Conservation (phyloP, 2,888 invertebrate species). For the Electrophaes corylata region DNA sequence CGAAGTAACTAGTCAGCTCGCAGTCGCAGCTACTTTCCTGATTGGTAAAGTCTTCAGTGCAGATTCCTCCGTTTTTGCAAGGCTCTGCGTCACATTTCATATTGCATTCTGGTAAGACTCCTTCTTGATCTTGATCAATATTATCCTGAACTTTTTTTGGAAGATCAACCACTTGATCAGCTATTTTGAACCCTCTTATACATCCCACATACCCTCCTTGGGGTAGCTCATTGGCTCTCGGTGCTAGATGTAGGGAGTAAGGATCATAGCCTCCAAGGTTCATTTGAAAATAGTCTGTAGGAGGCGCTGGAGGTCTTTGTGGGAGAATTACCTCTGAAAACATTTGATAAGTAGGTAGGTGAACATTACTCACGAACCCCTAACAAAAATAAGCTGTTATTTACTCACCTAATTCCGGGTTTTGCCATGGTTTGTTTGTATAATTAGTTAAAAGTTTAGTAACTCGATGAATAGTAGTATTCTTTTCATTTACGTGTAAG, state of each 20-base stretch:
- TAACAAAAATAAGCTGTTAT: constrained; percentile 8
- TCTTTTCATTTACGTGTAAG: constrained; percentile 92
- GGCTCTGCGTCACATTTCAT: constrained; percentile 95
- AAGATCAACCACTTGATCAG: constrained; percentile 90
- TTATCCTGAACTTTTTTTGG: constrained; percentile 88
- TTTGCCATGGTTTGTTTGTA: constrained; percentile 93
- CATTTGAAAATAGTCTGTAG: constrained; percentile 94
- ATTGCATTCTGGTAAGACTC: constrained; percentile 91
- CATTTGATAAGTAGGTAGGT: background rate
- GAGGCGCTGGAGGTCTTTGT: constrained; percentile 94
- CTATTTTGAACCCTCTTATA: constrained; percentile 93
- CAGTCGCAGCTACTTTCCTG: constrained; percentile 95
- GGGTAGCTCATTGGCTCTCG: constrained; percentile 64
- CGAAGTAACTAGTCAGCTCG: constrained; percentile 94
- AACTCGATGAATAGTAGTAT: constrained; percentile 87
- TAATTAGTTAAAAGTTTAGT: constrained; percentile 89
- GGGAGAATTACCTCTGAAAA: constrained; percentile 92
- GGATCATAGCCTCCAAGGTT: constrained; percentile 94
- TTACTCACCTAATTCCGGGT: constrained; percentile 89
- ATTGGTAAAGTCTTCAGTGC: constrained; percentile 94
- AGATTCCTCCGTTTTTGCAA: constrained; percentile 94
- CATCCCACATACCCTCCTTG: constrained; percentile 93
- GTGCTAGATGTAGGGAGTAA: constrained; percentile 85
- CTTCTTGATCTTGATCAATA: constrained; percentile 87
- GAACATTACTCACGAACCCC: too few relatives aligned